phyloP scores from a whole-genome alignment of 2,113 vertebrate species.

The Haplochromis vanheusdeni region DNA sequence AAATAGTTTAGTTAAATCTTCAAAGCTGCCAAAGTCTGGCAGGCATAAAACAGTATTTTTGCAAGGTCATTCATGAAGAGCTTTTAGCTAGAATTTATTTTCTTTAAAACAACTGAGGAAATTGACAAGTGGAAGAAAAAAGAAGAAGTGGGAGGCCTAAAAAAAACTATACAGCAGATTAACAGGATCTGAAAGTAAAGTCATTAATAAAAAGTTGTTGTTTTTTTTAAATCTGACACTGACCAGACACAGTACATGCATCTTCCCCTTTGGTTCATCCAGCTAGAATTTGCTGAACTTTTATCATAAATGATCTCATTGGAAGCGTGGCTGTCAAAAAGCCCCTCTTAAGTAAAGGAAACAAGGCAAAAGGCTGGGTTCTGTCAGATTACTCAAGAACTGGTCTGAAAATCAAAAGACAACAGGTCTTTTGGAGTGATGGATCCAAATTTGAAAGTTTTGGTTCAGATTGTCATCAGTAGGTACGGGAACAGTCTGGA shows the following conservation, averaged over 20 bases:
- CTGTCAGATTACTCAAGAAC: not conserved
- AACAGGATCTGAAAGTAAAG: not conserved
- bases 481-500: not conserved
- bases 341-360: not conserved
- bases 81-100: not conserved
- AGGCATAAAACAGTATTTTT: not conserved
- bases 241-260: not conserved
- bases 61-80: not conserved
- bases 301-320: not conserved
- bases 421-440: not conserved
- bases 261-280: not conserved
- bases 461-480: not conserved
- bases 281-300: not conserved
- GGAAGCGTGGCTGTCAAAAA: not conserved
- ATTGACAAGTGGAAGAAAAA: not conserved
- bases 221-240: rapidly evolving
- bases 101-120: not conserved
- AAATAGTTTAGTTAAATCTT: not conserved
- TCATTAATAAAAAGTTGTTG: not conserved
- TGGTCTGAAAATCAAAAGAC: not conserved
- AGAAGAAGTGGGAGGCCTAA: not conserved
- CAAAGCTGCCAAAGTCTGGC: not conserved
- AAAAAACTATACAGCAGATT: not conserved
- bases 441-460: not conserved
- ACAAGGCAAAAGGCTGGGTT: not conserved